A percentile compares a stretch with the other conserved stretches of the same genome.
These are phyloP conservation scores for Neocrepidodera transversa DNA, from an alignment of 2,888 invertebrate species.

Conservation along the genomic window DNA sequence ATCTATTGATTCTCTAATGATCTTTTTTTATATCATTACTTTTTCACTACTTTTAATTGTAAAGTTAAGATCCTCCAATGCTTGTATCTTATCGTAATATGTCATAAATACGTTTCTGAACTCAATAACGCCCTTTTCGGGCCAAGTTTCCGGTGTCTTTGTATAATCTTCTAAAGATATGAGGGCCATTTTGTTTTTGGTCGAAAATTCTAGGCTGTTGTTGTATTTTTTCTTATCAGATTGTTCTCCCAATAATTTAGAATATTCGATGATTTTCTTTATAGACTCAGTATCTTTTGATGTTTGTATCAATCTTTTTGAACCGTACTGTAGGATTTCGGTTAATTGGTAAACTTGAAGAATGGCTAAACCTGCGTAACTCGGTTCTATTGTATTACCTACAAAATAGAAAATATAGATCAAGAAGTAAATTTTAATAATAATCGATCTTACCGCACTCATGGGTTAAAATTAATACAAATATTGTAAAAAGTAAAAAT, in stretches of 20 bases:
- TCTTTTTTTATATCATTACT: no score
- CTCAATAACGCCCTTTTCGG: background rate
- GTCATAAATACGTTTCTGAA: conserved; percentile 4
- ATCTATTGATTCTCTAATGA: no score
- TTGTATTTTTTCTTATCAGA: background rate
- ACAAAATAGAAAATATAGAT: no score
- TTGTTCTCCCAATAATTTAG: background rate
- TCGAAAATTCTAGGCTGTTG: conserved; percentile 1
- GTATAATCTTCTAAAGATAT: background rate
- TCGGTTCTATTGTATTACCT: conserved; percentile 1
- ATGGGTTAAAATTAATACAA: background rate
- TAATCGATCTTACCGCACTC: background rate
- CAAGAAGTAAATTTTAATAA: no score
- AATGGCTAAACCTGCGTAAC: background rate
- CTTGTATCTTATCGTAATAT: background rate
- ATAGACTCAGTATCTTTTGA: background rate
- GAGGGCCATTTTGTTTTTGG: background rate
- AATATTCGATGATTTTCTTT: background rate
- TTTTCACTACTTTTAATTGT: background rate
- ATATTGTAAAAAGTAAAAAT: background rate
- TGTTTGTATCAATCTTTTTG: background rate
- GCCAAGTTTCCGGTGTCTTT: conserved; percentile 3
- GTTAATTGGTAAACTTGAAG: conserved; percentile 4
- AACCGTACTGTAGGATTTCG: conserved; percentile 6
- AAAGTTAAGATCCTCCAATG: conserved; percentile 7